A percentile compares a stretch with the other conserved stretches of the same genome.
These are phyloP conservation scores for Hydrochoerus hydrochaeris DNA, from an alignment of 2,113 vertebrate genomes.

Conservation along the genomic window DNA sequence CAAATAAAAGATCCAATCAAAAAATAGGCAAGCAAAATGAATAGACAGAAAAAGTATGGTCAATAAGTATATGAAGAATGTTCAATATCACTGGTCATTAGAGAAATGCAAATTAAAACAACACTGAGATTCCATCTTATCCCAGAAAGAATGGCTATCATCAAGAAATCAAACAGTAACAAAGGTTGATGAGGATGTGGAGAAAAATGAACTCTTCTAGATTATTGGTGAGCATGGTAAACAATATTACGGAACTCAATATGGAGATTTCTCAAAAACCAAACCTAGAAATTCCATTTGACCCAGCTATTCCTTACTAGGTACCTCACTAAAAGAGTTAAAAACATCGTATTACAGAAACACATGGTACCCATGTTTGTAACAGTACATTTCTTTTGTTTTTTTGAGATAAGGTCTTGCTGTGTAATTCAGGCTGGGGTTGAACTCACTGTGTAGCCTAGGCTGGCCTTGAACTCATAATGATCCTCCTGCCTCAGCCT, in stretches of 20 bases:
- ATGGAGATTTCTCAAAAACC: neutral
- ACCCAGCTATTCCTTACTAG: neutral
- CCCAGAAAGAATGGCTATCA: neutral
- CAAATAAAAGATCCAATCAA: neutral
- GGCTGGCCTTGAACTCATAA: neutral
- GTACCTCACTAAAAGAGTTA: neutral
- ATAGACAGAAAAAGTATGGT: neutral
- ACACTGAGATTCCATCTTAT: neutral
- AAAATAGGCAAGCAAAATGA: neutral
- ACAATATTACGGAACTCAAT: neutral
- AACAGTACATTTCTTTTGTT: neutral
- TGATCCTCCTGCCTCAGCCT: neutral
- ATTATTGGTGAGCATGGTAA: neutral
- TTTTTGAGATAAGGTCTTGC: neutral
- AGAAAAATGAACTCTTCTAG: neutral
- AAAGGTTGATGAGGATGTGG: neutral
- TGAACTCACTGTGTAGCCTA: neutral
- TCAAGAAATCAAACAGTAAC: neutral
- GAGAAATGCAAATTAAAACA: neutral
- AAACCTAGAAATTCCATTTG: neutral
- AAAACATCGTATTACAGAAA: neutral
- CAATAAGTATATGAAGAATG: neutral
- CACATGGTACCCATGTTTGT: neutral
- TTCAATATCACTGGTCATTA: neutral
- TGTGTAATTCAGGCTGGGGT: neutral